These are phyloP conservation scores for Orthosia gothica DNA, from an alignment of 2,888 invertebrate genomes.

Conservation along the genomic window DNA sequence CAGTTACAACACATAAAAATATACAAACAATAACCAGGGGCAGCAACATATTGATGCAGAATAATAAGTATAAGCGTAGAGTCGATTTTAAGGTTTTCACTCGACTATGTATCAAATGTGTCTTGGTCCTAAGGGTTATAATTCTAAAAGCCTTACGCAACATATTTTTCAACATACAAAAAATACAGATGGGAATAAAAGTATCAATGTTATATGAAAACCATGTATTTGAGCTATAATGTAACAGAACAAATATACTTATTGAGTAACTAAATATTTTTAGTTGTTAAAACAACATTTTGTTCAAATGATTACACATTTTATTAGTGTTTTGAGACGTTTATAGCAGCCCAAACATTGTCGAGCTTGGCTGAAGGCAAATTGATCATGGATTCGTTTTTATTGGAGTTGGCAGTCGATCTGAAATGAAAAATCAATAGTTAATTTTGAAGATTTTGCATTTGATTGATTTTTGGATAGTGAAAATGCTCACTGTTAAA, in stretches of 20 bases:
- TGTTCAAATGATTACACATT: conserved; percentile 13
- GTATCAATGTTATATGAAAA: conserved; percentile 19
- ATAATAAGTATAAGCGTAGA: too few species aligned
- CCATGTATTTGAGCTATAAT: conserved; percentile 34
- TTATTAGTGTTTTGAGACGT: conserved; percentile 83
- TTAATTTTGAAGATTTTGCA: neutral
- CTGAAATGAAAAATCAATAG: conserved; percentile 72
- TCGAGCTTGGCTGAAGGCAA: conserved; percentile 83
- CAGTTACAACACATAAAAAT: too few species aligned
- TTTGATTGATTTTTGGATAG: neutral
- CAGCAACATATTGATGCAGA: too few species aligned
- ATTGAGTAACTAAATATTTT: conserved; percentile 24
- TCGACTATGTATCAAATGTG: too few species aligned
- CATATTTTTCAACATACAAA: too few species aligned
- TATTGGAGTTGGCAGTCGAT: conserved; percentile 84
- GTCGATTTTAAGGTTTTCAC: too few species aligned
- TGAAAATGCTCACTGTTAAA: too few species aligned
- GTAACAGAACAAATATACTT: conserved; percentile 24
- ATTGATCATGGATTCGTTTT: conserved; percentile 82
- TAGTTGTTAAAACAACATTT: conserved; percentile 26
- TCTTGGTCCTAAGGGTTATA: too few species aligned
- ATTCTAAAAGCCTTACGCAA: neutral
- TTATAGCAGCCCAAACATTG: conserved; percentile 86
- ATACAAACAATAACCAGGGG: too few species aligned
- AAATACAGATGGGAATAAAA: conserved; percentile 17